Conservation (phyloP, 2,113 vertebrate species). For the Ailurus styani region DNA sequence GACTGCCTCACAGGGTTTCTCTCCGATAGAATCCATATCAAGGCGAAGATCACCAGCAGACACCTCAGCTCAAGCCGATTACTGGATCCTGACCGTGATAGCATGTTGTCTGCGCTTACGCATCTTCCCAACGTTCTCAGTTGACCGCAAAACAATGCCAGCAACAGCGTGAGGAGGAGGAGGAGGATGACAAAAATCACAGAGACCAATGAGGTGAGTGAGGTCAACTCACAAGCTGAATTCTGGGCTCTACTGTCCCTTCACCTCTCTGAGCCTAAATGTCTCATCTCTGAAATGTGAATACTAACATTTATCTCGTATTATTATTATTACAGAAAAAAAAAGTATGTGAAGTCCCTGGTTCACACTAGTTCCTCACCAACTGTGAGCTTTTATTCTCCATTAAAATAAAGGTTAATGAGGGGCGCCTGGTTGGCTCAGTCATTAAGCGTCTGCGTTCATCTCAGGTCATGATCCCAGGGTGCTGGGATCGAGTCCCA, state of each 20-base stretch:
- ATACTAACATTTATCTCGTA: background rate
- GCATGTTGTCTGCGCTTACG: background rate
- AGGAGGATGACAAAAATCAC: background rate
- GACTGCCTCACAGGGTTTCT: background rate
- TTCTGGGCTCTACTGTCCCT: background rate
- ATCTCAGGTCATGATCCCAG: no score
- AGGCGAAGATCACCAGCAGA: background rate
- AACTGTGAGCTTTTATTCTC: background rate
- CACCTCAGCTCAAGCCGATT: background rate
- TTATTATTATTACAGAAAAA: background rate
- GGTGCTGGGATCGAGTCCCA: no score
- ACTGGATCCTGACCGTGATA: background rate
- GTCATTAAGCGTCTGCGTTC: no score
- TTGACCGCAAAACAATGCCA: background rate
- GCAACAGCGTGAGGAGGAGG: accelerated
- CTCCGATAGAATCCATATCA: background rate
- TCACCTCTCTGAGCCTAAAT: background rate
- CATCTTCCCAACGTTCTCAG: background rate
- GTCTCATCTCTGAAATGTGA: background rate
- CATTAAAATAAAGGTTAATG: background rate
- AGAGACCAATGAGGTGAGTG: background rate
- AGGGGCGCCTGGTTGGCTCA: background rate
- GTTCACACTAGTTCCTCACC: background rate
- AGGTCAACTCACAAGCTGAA: background rate
- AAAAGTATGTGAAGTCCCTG: background rate